Evolutionary conservation across 2,888 invertebrate species (phyloP).

Genomic region (Cheiracanthium punctorium): DNA sequence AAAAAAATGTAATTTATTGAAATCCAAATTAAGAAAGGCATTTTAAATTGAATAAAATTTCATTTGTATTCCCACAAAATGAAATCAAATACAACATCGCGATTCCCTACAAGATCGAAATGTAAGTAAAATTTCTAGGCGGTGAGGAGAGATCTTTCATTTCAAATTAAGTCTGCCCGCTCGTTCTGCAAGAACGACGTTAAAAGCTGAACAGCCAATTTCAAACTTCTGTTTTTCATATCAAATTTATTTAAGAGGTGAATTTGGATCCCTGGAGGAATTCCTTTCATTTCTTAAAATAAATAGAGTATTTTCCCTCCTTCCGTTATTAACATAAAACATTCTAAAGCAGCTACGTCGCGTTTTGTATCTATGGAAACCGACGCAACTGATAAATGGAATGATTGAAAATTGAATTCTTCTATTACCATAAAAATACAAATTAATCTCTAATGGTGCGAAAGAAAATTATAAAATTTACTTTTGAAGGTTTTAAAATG

Average conservation of each 20-base stretch:
- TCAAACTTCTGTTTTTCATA: not conserved
- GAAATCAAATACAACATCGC: no score
- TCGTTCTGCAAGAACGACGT: not conserved
- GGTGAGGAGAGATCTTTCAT: not conserved
- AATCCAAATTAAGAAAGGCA: no score
- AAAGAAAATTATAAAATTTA: no score
- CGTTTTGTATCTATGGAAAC: not conserved
- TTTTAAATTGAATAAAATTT: no score
- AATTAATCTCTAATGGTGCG: no score
- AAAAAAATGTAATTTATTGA: no score
- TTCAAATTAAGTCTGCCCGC: not conserved
- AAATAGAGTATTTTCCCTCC: not conserved
- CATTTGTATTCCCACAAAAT: no score
- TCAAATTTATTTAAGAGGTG: not conserved
- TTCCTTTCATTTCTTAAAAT: not conserved
- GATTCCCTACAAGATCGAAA: no score
- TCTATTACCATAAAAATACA: no score
- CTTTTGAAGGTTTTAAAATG: no score
- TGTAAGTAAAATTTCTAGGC: no score
- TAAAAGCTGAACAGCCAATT: not conserved
- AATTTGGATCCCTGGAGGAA: not conserved
- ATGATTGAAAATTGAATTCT: not conserved
- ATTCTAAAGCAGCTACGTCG: not conserved
- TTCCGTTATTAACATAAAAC: not conserved
- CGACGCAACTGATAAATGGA: not conserved